These are phyloP conservation scores for Branchellion lobata DNA, from an alignment of 2,888 invertebrate species.

Conservation along the genomic window DNA sequence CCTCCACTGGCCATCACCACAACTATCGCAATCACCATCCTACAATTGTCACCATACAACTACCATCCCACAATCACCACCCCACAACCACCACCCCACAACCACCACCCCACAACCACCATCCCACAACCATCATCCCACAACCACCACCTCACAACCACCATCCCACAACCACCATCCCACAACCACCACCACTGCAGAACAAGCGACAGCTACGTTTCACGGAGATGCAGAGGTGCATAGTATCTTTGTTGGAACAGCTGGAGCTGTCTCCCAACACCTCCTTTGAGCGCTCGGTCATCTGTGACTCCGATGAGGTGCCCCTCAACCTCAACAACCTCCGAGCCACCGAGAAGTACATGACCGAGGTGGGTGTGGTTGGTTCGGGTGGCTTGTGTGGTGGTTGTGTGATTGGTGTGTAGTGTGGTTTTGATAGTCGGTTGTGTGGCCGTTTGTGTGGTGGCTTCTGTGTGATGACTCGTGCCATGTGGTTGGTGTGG, in stretches of 20 bases:
- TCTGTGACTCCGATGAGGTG: slow-evolving; percentile 59
- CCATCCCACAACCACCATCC: not conserved
- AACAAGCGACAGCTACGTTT: slow-evolving; percentile 18
- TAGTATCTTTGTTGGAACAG: slow-evolving; percentile 57
- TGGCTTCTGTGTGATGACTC: not conserved
- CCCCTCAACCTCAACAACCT: slow-evolving; percentile 59
- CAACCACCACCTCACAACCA: not conserved
- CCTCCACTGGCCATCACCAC: too few relatives aligned
- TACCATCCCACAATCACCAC: not conserved
- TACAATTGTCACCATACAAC: too few relatives aligned
- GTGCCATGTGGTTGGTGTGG: too few relatives aligned
- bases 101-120: not conserved
- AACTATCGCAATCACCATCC: too few relatives aligned
- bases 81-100: too few relatives aligned
- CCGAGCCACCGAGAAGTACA: slow-evolving; percentile 55
- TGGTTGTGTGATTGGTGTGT: not conserved
- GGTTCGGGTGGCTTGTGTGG: too few relatives aligned
- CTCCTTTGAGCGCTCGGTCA: slow-evolving; percentile 59
- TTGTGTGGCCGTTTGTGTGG: not conserved
- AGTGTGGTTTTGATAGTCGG: not conserved
- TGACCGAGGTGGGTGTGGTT: slow-evolving; percentile 55
- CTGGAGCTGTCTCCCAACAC: slow-evolving; percentile 60
- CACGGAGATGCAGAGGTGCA: slow-evolving; percentile 52
- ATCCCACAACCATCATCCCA: not conserved
- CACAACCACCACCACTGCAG: not conserved